Base-by-base conservation (phyloP, 2,888 invertebrate species). In the Diloba caeruleocephala region DNA sequence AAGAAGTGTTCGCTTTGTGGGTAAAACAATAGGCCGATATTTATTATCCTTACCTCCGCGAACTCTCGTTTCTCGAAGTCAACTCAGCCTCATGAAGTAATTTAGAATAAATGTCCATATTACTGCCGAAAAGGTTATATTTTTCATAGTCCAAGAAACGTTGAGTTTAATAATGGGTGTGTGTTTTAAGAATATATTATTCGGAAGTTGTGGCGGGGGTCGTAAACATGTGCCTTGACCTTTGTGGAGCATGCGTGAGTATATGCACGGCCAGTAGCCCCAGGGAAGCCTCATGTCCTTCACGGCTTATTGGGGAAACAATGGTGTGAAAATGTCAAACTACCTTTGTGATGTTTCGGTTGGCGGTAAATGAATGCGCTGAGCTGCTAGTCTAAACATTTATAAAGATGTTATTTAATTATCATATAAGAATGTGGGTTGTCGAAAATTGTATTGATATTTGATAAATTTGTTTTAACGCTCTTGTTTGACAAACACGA, bases 1-100 rank as follows among this genome's bases (percentile, higher is more conserved):
- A 82, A 80, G 70, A 78, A 78, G 71, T 76, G 68, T 72, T 74
- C 70, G 71, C 74, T 74, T 75, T 80, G 78, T 78, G 70, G 49
- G 51, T 61, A 58, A 70, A 74, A 78, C 77, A 81, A 84, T 80
- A 74, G 73, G 65, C 57, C 50, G 50, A 73, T 79, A 81, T 82
- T 84, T 82, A 82, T 70, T 68, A 62, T 71, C 45, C 50, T 67
- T 71, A 72, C 76, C 72, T 73, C 64, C 49, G 50, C 55, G 66
- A 62, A 66, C 49, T 71, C 52, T 33, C 42, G 58, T 58, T 65
- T 60, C 63, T 51, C 61, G 54, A 55, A 69, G 66, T 62, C 59
- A 60, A 60, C 61, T 76, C 54, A 60, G 52, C 46, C 63, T 68
- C 73, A 66, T 69, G 59, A 59, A 74, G 64, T 59, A 58, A 71